phyloP scores from a whole-genome alignment of 2,888 invertebrate genomes.

The Drosophila paranaensis region DNA sequence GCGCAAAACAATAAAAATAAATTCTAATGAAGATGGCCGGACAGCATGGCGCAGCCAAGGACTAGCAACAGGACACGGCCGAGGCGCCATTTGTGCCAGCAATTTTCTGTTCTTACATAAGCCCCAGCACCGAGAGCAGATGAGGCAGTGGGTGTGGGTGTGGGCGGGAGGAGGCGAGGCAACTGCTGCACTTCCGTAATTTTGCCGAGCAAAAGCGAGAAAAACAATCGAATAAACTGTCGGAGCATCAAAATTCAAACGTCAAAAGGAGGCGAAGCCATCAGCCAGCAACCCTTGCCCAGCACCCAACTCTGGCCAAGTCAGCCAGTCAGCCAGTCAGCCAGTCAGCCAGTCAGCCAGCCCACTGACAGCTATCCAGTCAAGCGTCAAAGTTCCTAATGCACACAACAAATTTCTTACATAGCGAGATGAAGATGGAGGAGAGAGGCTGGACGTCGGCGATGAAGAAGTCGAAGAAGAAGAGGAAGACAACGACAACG shows the following conservation, averaged over 20 bases:
- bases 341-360: slow-evolving; percentile 23
- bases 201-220: slow-evolving; percentile 75
- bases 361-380: slow-evolving; percentile 81
- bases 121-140: slow-evolving; percentile 29
- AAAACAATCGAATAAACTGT: slow-evolving; percentile 83
- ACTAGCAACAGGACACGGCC: slow-evolving; percentile 39
- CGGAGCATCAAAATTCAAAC: slow-evolving; percentile 81
- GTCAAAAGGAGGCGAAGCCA: slow-evolving; percentile 68
- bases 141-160: slow-evolving; percentile 21
- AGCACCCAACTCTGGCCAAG: slow-evolving; percentile 3
- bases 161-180: slow-evolving; percentile 6
- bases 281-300: slow-evolving; percentile 26
- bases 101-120: slow-evolving; percentile 78
- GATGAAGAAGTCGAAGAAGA: neutral
- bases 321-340: slow-evolving; percentile 8
- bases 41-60: slow-evolving; percentile 72
- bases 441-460: slow-evolving; percentile 52
- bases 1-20: slow-evolving; percentile 80
- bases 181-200: slow-evolving; percentile 79
- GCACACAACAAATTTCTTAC: slow-evolving; percentile 82
- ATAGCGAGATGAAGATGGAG: slow-evolving; percentile 32
- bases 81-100: slow-evolving; percentile 75
- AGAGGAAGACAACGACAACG: slow-evolving; percentile 38
- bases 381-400: slow-evolving; percentile 83
- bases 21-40: slow-evolving; percentile 79